phyloP scores from a whole-genome alignment of 1,140 invertebrate species.

The Aphis gossypii region DNA sequence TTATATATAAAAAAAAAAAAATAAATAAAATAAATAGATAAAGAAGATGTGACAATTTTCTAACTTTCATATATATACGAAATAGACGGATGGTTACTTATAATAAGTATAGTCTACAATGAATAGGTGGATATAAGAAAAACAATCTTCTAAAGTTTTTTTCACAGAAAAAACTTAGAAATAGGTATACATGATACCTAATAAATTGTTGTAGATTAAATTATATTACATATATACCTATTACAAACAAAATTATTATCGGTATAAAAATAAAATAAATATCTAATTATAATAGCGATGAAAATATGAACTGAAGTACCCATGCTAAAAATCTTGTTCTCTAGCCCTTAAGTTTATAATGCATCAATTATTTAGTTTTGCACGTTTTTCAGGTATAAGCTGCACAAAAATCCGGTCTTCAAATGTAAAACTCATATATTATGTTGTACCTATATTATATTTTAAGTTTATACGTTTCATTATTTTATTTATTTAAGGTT shows the following conservation, averaged over 20 bases:
- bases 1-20: neutral
- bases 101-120: neutral
- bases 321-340: neutral
- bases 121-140: neutral
- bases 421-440: no score
- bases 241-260: neutral
- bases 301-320: neutral
- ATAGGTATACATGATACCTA: neutral
- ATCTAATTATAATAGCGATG: neutral
- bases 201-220: no score
- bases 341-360: neutral
- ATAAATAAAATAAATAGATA: neutral
- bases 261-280: neutral
- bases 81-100: neutral
- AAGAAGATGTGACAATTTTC: neutral
- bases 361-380: neutral
- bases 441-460: no score
- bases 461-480: no score
- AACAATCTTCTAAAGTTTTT: neutral
- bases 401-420: neutral
- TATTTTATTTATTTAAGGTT: no score
- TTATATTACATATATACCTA: neutral
- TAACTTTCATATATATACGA: neutral
- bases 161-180: neutral
- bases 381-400: neutral